Percentiles rank a stretch among this genome's conserved stretches.
phyloP scores from a whole-genome alignment of 2,113 vertebrate genomes.

The Rutilus rutilus region DNA sequence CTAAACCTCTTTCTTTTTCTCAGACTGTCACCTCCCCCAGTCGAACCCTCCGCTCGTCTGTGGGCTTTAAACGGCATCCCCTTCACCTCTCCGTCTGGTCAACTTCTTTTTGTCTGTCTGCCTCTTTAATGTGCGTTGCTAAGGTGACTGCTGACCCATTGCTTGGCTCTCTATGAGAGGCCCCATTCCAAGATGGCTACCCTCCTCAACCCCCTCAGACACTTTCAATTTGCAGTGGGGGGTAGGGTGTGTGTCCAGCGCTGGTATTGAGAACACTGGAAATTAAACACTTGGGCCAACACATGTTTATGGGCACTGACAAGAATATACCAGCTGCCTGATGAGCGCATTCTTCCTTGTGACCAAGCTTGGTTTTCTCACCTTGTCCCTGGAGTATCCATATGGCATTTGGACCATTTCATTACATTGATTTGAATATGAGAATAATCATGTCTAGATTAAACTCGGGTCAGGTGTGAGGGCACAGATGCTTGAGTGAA shows the following conservation, averaged over 20 bases:
- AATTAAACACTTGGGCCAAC: conserved; percentile 18
- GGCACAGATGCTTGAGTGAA: conserved; percentile 68
- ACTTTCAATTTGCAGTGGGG: conserved; percentile 11
- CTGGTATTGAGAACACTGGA: conserved; percentile 3
- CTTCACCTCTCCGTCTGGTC: conserved; percentile 31
- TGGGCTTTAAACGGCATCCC: conserved; percentile 37
- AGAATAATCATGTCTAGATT: conserved; percentile 57
- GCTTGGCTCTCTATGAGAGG: conserved; percentile 4
- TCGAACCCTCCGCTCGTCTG: conserved; percentile 32
- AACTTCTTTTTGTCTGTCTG: conserved; percentile 49
- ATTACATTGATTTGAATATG: conserved; percentile 34
- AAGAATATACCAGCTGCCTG: conserved; percentile 17
- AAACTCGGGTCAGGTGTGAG: conserved; percentile 66
- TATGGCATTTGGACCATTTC: conserved; percentile 18
- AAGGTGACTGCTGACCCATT: conserved; percentile 54
- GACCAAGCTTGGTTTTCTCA: background rate
- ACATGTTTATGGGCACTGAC: background rate
- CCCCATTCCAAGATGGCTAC: conserved; percentile 8
- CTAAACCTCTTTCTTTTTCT: conserved; percentile 66
- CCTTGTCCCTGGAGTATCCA: conserved; percentile 1
- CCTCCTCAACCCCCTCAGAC: conserved; percentile 29
- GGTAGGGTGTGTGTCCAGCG: conserved; percentile 1
- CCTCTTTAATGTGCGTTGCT: conserved; percentile 50
- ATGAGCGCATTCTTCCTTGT: background rate
- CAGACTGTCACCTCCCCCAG: conserved; percentile 63